Conservation (phyloP, 2,113 vertebrate species). For the Clarias magur region DNA sequence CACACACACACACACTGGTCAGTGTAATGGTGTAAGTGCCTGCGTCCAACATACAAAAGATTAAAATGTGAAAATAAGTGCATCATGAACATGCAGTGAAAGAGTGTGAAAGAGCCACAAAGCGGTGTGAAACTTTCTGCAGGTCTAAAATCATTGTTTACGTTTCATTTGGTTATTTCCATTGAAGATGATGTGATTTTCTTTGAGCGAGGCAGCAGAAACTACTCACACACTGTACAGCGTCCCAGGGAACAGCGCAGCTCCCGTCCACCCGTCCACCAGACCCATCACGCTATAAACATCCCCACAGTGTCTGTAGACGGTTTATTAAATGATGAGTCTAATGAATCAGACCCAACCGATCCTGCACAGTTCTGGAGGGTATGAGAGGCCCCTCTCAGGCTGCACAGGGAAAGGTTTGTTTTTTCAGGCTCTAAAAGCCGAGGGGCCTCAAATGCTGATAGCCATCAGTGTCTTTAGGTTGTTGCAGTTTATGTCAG, state of each 20-base stretch:
- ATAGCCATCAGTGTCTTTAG: slow-evolving; percentile 39
- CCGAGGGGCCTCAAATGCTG: slow-evolving; percentile 40
- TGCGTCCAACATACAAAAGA: neutral
- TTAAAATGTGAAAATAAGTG: neutral
- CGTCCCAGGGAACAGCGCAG: too few relatives aligned
- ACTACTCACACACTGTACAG: neutral
- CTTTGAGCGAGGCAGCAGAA: neutral
- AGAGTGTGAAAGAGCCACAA: neutral
- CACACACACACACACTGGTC: neutral
- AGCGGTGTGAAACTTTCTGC: neutral
- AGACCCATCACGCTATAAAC: neutral
- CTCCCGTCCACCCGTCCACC: too few relatives aligned
- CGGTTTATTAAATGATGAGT: neutral
- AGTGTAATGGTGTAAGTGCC: neutral
- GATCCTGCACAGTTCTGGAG: neutral
- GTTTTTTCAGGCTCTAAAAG: slow-evolving; percentile 21
- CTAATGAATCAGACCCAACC: neutral
- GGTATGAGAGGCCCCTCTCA: slow-evolving; percentile 20
- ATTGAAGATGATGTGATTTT: neutral
- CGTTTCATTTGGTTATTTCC: neutral
- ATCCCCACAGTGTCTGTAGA: neutral
- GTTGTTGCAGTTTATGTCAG: slow-evolving; percentile 36
- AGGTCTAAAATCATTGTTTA: neutral
- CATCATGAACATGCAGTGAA: neutral
- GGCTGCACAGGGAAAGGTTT: slow-evolving; percentile 25